Evolutionary conservation across 2,888 invertebrate genomes (phyloP), one percentile per base, ranked within the genome.

Genomic region (Nyleta sp.): DNA sequence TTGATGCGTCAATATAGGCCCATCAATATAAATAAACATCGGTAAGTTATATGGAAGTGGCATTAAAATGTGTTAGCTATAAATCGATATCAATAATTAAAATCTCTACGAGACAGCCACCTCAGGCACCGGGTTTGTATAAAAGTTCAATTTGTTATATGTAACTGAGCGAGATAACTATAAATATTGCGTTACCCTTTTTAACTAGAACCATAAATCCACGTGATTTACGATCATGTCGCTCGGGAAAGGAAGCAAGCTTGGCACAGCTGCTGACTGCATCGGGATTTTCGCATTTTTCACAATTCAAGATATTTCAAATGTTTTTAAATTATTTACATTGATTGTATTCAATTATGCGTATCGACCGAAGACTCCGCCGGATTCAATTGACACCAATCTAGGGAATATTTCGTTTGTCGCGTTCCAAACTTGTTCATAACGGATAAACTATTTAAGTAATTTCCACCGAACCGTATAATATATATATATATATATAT

Each of bases 1-100:
- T 87, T 87, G 86, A 88, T 84, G 86, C 87, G 88, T 88, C 87
- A 87, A 88, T 88, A 86, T 83, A 84, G 86, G 86, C 85, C 81
- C 84, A 87, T 89, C 86, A 88, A 87, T 89, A 86, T 85, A 85
- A 87, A 88, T 88, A 88, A 87, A 88, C 85, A 87, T 83, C 81
- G 83, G 81, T 84, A 84, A 83, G 84, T 84, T 84, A 84, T 83
- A 73, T 77, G 68, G 28, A 7, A 84, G 77, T 74, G 82, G 83
- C 86, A 88, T 89, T 87, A 88, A 88, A 88, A 89, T 89, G 87
- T 88, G 88, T 88, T 87, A 88, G 86, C 88, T 85, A 88, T 89
- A 88, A 90, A 89, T 89, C 89, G 87, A 89, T 89, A 89, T 90
- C 89, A 89, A 89, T 90, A 89, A 89, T 90, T 90, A 88, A 90